Base-by-base conservation (phyloP, 2,888 invertebrate genomes). In the Morpho helenor region DNA sequence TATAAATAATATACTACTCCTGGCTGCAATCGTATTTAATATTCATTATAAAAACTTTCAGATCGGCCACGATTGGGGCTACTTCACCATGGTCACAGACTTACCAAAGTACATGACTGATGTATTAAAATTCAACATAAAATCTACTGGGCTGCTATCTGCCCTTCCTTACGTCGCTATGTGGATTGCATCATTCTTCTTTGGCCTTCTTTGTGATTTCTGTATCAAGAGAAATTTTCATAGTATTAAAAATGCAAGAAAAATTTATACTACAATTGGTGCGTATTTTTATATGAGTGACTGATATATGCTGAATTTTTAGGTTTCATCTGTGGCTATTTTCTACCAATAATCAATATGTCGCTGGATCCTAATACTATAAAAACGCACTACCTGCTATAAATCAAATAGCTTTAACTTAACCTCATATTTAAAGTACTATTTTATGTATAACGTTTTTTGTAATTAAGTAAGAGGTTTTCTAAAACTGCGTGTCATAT, bases 71-170 rank as follows among this genome's bases (percentile, higher is more conserved):
- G 94, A 94, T 72, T 95, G 94, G 92, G 94, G 94, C 2, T 93
- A 94, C 77, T 94, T 93, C 74, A 94, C 94, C 0, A 93, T 95
- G 92, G 92, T 94, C 46, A 94, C 94, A 0, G 94, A 94, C 74
- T 83, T 95, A 10, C 94, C 95, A 0, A 93, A 93, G 66, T 94
- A 94, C 76, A 93, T 94, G 93, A 93, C 92, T 3, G 93, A 93
- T 42, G 92, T 94, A 0, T 79, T 95, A 58, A 92, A 93, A 73
- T 94, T 94, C 77, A 92, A 94, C 70, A 93, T 94, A 57, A 88
- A 92, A 59, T 82, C 92, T 71, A 93, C 94, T 64, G 94, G 94
- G 8, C 79, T 93, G 7, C 84, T 93, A 49, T 93, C 94, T 0
- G 92, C 94, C 0, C 68, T 94, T 7, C 95, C 95, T 0, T 94